Evolutionary conservation across 2,797 vertebrate species (phyloP), one percentile per base, ranked within the genome.

Genomic region (Leptatherina wallacei): DNA sequence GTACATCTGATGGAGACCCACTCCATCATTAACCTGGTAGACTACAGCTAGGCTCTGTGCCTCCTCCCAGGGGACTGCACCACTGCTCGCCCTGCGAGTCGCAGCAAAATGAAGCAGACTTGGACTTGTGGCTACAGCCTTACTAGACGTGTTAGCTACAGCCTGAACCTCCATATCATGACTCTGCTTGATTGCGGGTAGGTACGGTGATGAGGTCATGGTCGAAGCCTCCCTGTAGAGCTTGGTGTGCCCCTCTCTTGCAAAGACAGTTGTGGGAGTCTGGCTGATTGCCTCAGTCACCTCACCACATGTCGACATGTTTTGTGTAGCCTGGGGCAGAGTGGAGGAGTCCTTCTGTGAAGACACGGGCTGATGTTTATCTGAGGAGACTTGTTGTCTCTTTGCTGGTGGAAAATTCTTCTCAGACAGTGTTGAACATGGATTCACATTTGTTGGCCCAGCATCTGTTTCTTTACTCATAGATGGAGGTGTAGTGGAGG

Each of bases 91-190:
- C 81, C 79, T 94, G 61, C 78, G 89, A 69, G 89, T 91, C 36
- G 90, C 71, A 44, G 91, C 76, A 0, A 92, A 85, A 2, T 93
- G 63, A 38, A 97, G 87, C 88, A 99, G 96, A 78, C 96, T 95
- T 1, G 98, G 98, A 78, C 98, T 99, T 6, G 98, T 99, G 73
- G 95, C 94, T 33, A 96, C 96, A 0, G 96, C 95, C 74, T 94
- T 96, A 78, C 91, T 96, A 84, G 96, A 93, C 5, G 94, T 93
- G 0, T 86, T 84, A 1, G 95, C 95, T 67, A 98, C 97, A 0
- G 97, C 97, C 85, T 99, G 98, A 52, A 99, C 97, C 85, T 95
- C 98, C 5, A 95, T 96, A 65, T 99, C 97, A 27, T 93, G 94
- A 70, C 74, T 84, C 33, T 89, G 91, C 71, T 91, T 90, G 18